Percentiles rank a stretch among this genome's conserved stretches.
These are phyloP conservation scores for Procapra przewalskii DNA, from an alignment of 2,113 vertebrate genomes.

Conservation along the genomic window DNA sequence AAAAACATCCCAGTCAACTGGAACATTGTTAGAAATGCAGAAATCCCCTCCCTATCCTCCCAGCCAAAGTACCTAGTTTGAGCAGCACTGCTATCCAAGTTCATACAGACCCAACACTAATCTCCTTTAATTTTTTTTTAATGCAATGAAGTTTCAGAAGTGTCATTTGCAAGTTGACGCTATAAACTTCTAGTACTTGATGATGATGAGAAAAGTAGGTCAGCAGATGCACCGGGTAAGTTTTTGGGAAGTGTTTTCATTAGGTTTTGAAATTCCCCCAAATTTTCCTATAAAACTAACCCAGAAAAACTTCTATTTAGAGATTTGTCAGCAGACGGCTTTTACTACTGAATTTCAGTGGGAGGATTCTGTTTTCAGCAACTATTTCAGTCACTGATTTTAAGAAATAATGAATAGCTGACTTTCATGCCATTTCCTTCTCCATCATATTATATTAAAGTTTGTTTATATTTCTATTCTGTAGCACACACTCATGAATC, in stretches of 20 bases:
- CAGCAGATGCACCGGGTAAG: not conserved
- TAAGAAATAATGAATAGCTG: conserved; percentile 49
- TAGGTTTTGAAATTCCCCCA: not conserved
- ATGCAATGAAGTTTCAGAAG: not conserved
- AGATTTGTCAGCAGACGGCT: not conserved
- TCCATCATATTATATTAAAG: not conserved
- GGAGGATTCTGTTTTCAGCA: conserved; percentile 35
- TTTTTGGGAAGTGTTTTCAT: not conserved
- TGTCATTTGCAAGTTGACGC: not conserved
- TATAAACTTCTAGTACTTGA: not conserved
- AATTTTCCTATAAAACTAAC: not conserved
- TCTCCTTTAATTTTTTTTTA: not conserved
- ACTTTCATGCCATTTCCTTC: not conserved
- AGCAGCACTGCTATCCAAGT: not conserved
- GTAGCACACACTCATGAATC: not conserved
- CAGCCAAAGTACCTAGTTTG: not conserved
- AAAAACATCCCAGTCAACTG: not conserved
- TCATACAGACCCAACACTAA: not conserved
- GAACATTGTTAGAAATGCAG: not conserved
- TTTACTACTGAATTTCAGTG: conserved; percentile 36
- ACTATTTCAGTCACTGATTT: conserved; percentile 46
- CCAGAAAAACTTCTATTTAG: conserved; percentile 26
- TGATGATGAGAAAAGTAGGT: not conserved
- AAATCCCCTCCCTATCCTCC: not conserved
- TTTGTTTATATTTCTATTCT: conserved; percentile 5